Evolutionary conservation across 1,140 invertebrate species (phyloP), one percentile per base, ranked within the genome.

Genomic region (Ceratina japonica): DNA sequence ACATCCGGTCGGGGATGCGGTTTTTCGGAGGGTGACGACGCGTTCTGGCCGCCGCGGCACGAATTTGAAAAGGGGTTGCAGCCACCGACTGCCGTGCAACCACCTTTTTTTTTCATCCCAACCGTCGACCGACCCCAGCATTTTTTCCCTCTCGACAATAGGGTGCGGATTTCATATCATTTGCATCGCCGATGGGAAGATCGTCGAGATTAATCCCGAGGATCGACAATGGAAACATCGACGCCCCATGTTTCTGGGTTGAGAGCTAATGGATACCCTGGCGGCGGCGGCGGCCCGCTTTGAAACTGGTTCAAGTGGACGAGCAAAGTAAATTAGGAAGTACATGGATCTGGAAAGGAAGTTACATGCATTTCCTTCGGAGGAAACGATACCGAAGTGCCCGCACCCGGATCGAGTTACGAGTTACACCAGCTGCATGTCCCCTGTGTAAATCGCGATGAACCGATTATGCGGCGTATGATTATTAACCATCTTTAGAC

Each of bases 1-100:
- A 73, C 84, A 81, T 86, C 81, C 84, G 82, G 84, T 79, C 0
- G 31, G 66, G 61, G 31, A 59, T 85, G 84, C 72, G 80, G 83
- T 75, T 73, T 82, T 71, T 61, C 75, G 75, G 64, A 68, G 83
- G 79, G 65, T 56, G 79, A 71, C 74, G 70, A 66, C 12, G 72
- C 44, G 59, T 13, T 52, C 59, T 16, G 15, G 27, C 27, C 27
- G 27, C 27, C 51, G 31, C 27, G 16, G 69, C 37, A 56, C 31
- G 31, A 58, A 37, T 75, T 58, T 75, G 62, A 75, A 65, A 69
- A 20, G 44, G 72, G 62, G 27, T 3, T 18, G 37, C 37, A 44
- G 37, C 37, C 37, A 44, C 37, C 37, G 37, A 8, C 37, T 7
- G 37, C 10, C 37, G 37, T 10, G 37, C 16, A n/a, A n/a, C n/a